Evolutionary conservation across 2,113 vertebrate species (phyloP).

Genomic region (Ranitomeya variabilis): DNA sequence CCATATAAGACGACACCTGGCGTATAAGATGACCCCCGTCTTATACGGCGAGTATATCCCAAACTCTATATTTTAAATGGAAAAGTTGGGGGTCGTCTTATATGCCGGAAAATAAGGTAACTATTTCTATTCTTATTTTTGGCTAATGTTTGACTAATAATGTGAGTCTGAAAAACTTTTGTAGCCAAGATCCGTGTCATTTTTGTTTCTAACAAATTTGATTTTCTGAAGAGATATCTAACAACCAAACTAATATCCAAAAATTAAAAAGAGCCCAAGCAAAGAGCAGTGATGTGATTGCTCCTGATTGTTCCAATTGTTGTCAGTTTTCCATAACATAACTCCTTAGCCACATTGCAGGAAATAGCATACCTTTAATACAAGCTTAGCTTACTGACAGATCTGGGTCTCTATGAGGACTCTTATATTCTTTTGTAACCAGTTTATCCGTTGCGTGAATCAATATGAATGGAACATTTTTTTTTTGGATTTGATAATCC

Average conservation of each 20-base stretch:
- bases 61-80: too few relatives aligned
- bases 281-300: not conserved
- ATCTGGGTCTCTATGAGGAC: constrained; percentile 48
- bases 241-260: not conserved
- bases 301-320: not conserved
- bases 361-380: constrained; percentile 25
- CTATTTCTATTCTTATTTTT: too few relatives aligned
- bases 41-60: too few relatives aligned
- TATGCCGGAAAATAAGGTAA: too few relatives aligned
- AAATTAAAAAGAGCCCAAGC: not conserved
- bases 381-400: constrained; percentile 39
- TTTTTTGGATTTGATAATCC: constrained; percentile 64
- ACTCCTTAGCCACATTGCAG: not conserved
- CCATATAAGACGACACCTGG: too few relatives aligned
- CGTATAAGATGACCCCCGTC: too few relatives aligned
- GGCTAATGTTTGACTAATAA: too few relatives aligned
- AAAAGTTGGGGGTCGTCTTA: too few relatives aligned
- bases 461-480: constrained; percentile 71
- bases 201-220: not conserved
- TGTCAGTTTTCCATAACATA: constrained; percentile 1
- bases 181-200: not conserved
- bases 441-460: constrained; percentile 67
- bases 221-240: not conserved
- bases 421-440: constrained; percentile 47
- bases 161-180: not conserved